Conservation (phyloP, 2,888 invertebrate genomes). For the Globia sparganii region DNA sequence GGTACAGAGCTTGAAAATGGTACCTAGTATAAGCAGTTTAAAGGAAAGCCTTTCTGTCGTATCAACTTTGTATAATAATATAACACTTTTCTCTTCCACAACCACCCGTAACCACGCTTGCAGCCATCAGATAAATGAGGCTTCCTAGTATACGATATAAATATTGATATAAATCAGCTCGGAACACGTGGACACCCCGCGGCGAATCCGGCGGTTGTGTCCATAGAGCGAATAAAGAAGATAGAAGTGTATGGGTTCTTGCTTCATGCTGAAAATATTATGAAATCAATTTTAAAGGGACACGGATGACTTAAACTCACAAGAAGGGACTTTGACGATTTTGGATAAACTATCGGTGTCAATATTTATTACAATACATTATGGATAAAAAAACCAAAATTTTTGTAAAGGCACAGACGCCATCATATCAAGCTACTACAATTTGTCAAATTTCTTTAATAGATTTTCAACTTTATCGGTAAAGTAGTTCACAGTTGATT, state of each 20-base stretch:
- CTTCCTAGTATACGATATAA: constrained; percentile 24
- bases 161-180: constrained; percentile 50
- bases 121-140: constrained; percentile 23
- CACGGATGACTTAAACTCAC: background rate
- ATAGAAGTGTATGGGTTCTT: constrained; percentile 5
- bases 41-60: no score
- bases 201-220: background rate
- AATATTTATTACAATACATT: no score
- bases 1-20: no score
- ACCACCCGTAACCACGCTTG: constrained; percentile 2
- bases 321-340: background rate
- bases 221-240: constrained; percentile 7
- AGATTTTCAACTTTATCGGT: no score
- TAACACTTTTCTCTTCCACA: background rate
- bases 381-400: no score
- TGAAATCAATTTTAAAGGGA: background rate
- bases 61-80: no score
- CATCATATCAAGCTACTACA: no score
- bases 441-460: no score
- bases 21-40: no score
- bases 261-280: background rate
- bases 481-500: no score
- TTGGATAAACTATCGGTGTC: background rate
- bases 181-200: constrained; percentile 21
- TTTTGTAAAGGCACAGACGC: no score